These are phyloP conservation scores for Gopherus flavomarginatus DNA, from an alignment of 2,113 vertebrate genomes.

Conservation along the genomic window DNA sequence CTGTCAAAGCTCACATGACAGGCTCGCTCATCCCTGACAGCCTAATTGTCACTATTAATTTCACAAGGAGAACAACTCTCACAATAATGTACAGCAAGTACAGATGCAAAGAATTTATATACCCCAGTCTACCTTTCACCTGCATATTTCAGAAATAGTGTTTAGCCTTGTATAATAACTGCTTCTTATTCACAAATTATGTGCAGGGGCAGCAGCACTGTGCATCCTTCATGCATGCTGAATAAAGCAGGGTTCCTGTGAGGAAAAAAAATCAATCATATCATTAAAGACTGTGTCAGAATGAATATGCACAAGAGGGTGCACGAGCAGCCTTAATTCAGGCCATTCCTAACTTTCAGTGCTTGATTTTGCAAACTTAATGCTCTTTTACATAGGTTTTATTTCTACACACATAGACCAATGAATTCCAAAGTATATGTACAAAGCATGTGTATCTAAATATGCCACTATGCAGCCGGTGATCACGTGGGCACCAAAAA, in stretches of 20 bases:
- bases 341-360: neutral
- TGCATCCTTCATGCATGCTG: neutral
- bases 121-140: slow-evolving; percentile 10
- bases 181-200: slow-evolving; percentile 22
- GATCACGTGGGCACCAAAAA: neutral
- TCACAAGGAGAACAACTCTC: slow-evolving; percentile 37
- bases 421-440: neutral
- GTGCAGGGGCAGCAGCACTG: neutral
- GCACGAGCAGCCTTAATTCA: neutral
- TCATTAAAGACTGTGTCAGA: neutral
- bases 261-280: neutral
- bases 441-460: neutral
- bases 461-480: neutral
- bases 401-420: fast-evolving
- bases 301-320: neutral
- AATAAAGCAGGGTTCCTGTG: neutral
- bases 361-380: neutral
- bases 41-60: slow-evolving; percentile 65
- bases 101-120: slow-evolving; percentile 42
- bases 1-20: slow-evolving; percentile 59
- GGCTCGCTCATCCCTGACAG: slow-evolving; percentile 52
- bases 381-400: neutral
- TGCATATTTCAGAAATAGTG: slow-evolving; percentile 27
- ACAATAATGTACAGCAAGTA: slow-evolving; percentile 26
- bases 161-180: neutral